Percentiles rank a stretch among this genome's conserved stretches.
Evolutionary conservation across 2,797 vertebrate genomes (phyloP).

Genomic region (Acrocephalus scirpaceus): DNA sequence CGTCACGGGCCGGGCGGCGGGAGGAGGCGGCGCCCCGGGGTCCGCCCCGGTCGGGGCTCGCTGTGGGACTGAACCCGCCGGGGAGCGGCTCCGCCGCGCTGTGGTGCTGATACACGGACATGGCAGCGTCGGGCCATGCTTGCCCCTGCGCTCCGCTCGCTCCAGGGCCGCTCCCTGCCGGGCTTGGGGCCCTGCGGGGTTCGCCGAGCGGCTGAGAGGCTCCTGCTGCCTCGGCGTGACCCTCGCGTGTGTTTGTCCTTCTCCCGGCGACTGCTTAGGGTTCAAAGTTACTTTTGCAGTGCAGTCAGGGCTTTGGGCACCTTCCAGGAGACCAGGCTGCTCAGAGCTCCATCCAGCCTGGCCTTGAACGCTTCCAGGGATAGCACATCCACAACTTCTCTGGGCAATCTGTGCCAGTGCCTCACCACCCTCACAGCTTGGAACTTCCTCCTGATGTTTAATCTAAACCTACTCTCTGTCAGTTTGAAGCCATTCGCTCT

Average conservation of each 20-base stretch:
- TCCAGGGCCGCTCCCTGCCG: background rate
- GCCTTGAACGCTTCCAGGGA: background rate
- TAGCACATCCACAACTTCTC: background rate
- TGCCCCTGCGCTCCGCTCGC: background rate
- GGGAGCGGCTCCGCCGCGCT: fast-evolving
- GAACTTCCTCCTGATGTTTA: background rate
- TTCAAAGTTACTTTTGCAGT: background rate
- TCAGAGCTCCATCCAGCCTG: background rate
- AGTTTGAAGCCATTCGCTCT: background rate
- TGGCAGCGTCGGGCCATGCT: fast-evolving
- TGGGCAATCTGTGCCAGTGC: background rate
- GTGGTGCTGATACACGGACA: background rate
- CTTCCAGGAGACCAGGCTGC: background rate
- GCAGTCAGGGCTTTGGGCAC: background rate
- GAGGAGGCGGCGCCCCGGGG: background rate
- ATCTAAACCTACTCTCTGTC: background rate
- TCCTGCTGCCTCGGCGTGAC: background rate
- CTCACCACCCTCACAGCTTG: background rate
- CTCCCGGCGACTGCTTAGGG: background rate
- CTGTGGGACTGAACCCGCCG: fast-evolving
- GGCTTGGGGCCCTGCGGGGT: background rate
- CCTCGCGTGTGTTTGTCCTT: too few relatives aligned
- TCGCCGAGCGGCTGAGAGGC: background rate
- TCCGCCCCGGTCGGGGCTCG: fast-evolving
- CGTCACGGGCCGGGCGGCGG: background rate